Base-by-base conservation (phyloP, 2,113 vertebrate genomes). In the Colaptes auratus region DNA sequence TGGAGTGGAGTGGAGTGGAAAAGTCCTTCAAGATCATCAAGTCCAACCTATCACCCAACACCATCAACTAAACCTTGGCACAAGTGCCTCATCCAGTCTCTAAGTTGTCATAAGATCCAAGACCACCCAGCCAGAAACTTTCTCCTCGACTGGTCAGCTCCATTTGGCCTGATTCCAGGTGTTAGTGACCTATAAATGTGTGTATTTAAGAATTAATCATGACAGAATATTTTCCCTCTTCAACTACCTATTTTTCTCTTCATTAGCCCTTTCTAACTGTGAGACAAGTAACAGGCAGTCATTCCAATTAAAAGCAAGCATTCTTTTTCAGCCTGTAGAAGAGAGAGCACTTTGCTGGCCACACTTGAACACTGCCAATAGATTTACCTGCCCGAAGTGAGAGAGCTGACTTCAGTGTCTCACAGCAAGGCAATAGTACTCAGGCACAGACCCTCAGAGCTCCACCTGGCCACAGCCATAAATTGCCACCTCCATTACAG, bases 401-500 rank as follows among this genome's bases (percentile, higher is more conserved):
- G 15, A 64, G 17, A 93, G 36, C 55, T 82, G 52, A 86, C 65
- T 75, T 88, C 66, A 39, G 70, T 33, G 89, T 67, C 85, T 94
- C 28, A 1, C 89, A 95, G 84, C 90, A 90, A 88, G 58, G 87
- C 93, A 97, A 96, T 96, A 97, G 96, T 96, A 96, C 95, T 97
- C 82, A 96, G 91, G 94, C 84, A 89, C 80, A 88, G 39, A 39
- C 92, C 76, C 87, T 96, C 95, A 96, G 94, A 93, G 93, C 64
- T 91, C 86, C 95, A 96, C 95, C 96, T 97, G 97, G 95, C 93
- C 39, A 6, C 66, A 74, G 95, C 85, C 95, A 98, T 98, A 98
- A 97, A 98, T 98, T 96, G 92, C 91, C 95, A 94, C 97, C 95
- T 97, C 97, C 96, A 95, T 97, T 97, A 98, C 93, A 97, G 95